Percentiles rank a stretch among this genome's conserved stretches.
phyloP scores from a whole-genome alignment of 1,140 invertebrate species.

The Pantala flavescens region DNA sequence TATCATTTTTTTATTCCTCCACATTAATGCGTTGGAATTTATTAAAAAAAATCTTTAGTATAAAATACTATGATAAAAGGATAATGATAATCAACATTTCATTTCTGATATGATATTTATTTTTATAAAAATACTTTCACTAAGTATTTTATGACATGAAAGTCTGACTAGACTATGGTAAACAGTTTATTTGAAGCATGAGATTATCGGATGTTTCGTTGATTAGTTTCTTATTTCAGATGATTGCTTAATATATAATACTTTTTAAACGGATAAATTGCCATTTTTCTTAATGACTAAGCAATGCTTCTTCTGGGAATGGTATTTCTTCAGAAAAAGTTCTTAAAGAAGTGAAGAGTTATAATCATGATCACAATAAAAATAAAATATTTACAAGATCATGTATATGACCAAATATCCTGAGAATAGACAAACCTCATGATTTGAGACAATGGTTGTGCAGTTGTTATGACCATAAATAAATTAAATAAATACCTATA shows the following conservation, averaged over 20 bases:
- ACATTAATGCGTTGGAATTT: too few species aligned
- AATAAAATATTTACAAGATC: constrained; percentile 4
- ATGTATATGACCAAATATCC: neutral
- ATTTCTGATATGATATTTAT: neutral
- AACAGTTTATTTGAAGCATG: neutral
- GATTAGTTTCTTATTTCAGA: too few species aligned
- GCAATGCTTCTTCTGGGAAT: constrained; percentile 8
- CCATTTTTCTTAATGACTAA: neutral
- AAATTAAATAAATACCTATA: constrained; percentile 2
- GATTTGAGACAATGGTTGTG: neutral
- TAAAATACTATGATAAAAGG: neutral
- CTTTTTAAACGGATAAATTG: neutral
- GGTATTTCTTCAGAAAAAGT: neutral
- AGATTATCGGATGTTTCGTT: too few species aligned
- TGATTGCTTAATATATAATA: too few species aligned
- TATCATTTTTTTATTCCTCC: too few species aligned
- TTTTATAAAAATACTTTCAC: constrained; percentile 3
- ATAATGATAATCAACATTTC: neutral
- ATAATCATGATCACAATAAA: neutral
- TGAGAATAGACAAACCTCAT: constrained; percentile 3
- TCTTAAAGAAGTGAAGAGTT: neutral
- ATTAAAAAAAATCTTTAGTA: neutral
- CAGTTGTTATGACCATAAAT: neutral
- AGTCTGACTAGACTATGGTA: constrained; percentile 9
- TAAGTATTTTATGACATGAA: neutral